These are phyloP conservation scores for Synergus laeviventris DNA, from an alignment of 2,888 invertebrate species.

Conservation along the genomic window DNA sequence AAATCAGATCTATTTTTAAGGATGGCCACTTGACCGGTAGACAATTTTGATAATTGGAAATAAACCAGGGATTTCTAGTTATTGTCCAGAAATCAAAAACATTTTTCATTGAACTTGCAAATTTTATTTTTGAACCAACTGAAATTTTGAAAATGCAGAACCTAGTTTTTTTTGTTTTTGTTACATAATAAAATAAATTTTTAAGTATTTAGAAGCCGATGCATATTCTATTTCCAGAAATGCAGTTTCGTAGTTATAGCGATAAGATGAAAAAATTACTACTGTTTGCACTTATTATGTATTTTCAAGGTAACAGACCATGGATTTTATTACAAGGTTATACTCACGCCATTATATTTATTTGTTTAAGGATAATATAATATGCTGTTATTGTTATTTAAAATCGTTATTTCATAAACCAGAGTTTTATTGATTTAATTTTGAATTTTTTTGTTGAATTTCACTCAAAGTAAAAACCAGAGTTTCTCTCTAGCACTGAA, in stretches of 20 bases:
- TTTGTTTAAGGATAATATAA: neutral
- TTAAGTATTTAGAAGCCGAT: no score
- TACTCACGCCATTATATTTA: neutral
- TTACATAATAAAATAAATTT: no score
- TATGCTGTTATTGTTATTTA: neutral
- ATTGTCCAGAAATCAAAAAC: neutral
- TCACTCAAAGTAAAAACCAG: no score
- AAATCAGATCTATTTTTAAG: no score
- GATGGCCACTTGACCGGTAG: no score
- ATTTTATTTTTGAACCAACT: no score
- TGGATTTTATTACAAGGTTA: neutral
- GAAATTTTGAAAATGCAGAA: no score
- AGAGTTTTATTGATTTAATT: slow-evolving; percentile 64
- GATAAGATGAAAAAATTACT: neutral
- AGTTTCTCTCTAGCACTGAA: no score
- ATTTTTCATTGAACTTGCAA: no score
- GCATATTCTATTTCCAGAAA: neutral
- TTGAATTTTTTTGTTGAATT: neutral
- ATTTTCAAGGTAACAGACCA: neutral
- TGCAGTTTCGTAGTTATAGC: neutral
- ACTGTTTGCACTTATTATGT: neutral
- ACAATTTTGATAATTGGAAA: neutral
- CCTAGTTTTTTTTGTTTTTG: no score
- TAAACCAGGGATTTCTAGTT: neutral
- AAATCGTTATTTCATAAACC: neutral